Evolutionary conservation across 2,797 vertebrate species (phyloP).

Genomic region (Spheniscus humboldti): DNA sequence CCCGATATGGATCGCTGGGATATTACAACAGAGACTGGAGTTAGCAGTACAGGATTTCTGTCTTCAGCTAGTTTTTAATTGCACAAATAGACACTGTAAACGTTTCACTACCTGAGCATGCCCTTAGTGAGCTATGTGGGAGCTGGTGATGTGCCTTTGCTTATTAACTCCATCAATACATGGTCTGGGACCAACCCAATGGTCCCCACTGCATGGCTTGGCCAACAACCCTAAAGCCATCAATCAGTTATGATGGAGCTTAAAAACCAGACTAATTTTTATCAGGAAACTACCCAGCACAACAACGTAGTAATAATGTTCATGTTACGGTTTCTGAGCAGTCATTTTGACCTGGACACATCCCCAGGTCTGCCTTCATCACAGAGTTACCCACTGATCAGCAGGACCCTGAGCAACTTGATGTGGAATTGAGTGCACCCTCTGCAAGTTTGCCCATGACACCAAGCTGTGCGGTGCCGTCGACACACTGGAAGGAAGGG

Average conservation of each 20-base stretch:
- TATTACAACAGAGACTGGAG: neutral
- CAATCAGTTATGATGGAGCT: neutral
- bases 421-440: neutral
- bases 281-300: neutral
- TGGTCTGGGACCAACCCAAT: neutral
- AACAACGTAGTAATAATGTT: rapidly evolving
- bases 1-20: neutral
- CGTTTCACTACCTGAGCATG: neutral
- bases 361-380: neutral
- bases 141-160: neutral
- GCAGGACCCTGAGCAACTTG: neutral
- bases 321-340: neutral
- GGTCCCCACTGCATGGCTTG: neutral
- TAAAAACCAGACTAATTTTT: neutral
- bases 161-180: neutral
- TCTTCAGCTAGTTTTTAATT: neutral
- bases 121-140: neutral
- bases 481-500: neutral
- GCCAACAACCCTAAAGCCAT: neutral
- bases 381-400: neutral
- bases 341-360: neutral
- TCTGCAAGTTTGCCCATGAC: neutral
- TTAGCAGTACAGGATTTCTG: neutral
- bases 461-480: neutral
- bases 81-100: neutral